phyloP scores from a whole-genome alignment of 2,113 vertebrate genomes.

The Thryonomys swinderianus region DNA sequence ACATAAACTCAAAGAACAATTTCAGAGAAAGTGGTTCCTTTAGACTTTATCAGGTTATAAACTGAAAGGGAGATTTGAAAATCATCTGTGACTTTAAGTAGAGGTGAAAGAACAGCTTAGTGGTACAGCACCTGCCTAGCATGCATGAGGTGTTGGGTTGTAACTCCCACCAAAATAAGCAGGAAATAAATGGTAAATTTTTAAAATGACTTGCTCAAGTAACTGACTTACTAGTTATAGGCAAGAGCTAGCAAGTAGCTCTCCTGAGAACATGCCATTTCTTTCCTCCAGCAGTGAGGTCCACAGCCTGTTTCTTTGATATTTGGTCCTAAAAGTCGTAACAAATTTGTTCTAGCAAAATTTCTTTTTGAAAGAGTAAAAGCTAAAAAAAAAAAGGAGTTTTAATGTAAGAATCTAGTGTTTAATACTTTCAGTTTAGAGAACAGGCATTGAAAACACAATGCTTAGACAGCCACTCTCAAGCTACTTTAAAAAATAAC shows the following conservation, averaged over 20 bases:
- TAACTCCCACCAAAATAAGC: neutral
- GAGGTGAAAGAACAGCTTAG: neutral
- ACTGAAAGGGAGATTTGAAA: neutral
- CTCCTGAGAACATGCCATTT: neutral
- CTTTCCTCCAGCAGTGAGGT: neutral
- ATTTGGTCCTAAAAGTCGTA: constrained; percentile 33
- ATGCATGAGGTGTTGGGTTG: neutral
- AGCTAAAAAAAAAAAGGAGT: neutral
- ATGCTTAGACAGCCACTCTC: neutral
- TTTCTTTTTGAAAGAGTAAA: neutral
- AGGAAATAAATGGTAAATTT: neutral
- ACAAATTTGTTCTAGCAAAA: neutral
- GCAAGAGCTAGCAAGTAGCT: neutral
- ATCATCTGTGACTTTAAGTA: neutral
- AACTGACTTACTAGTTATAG: neutral
- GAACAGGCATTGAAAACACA: neutral
- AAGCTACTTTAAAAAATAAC: constrained; percentile 20
- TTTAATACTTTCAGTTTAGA: constrained; percentile 12
- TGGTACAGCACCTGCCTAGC: neutral
- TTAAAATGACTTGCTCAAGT: neutral
- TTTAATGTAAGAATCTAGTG: neutral
- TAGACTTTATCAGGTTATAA: constrained; percentile 17
- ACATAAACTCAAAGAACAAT: neutral
- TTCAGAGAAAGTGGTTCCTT: neutral
- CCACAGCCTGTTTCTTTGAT: neutral